A percentile compares a stretch with the other conserved stretches of the same genome.
Evolutionary conservation across 2,113 vertebrate genomes (phyloP).

Genomic region (Pampusana beccarii): DNA sequence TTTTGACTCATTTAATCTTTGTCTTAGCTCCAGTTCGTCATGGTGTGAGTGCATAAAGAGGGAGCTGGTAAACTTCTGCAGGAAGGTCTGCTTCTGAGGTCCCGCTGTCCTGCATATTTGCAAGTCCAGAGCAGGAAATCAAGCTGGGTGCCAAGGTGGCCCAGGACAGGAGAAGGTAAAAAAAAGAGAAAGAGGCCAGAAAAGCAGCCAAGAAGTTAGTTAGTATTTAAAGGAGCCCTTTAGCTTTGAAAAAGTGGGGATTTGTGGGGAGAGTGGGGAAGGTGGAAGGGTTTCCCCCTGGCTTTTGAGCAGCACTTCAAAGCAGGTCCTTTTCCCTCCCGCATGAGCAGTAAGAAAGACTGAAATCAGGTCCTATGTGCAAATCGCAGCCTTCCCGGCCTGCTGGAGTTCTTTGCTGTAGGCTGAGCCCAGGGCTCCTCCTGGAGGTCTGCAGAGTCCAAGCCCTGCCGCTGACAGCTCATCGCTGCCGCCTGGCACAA

Average conservation of each 20-base stretch:
- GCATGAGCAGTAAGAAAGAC: neutral
- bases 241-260: neutral
- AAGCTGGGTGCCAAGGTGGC: neutral
- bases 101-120: neutral
- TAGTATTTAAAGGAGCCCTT: neutral
- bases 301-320: neutral
- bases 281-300: accelerated
- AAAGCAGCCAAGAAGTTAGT: neutral
- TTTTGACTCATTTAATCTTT: neutral
- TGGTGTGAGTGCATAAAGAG: neutral
- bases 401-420: neutral
- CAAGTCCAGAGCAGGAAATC: neutral
- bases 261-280: neutral
- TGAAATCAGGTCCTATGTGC: neutral
- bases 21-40: neutral
- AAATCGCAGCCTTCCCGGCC: neutral
- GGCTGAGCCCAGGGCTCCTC: slow-evolving; percentile 23
- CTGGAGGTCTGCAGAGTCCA: neutral
- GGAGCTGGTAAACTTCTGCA: neutral
- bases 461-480: accelerated
- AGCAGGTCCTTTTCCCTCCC: neutral
- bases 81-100: neutral
- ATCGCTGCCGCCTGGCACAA: neutral
- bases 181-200: neutral
- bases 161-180: neutral